Conservation (phyloP, 2,888 invertebrate species). For the Alviniconcha strummeri region DNA sequence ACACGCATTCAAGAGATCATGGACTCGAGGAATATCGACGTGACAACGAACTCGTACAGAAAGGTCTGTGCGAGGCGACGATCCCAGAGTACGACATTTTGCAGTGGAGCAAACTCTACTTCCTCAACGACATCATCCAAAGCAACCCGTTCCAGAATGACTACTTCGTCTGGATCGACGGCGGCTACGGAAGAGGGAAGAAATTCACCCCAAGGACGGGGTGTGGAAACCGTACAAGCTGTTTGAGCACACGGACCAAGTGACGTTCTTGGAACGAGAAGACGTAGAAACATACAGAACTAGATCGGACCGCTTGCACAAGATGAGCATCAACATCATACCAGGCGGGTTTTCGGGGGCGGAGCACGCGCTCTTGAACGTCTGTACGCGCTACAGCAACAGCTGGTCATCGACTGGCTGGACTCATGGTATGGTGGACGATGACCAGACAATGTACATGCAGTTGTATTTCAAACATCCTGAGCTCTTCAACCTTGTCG, state of each 20-base stretch:
- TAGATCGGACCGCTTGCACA: conserved; percentile 30
- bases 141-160: conserved; percentile 63
- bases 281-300: conserved; percentile 16
- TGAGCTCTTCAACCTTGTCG: conserved; percentile 33
- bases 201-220: conserved; percentile 43
- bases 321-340: conserved; percentile 39
- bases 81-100: conserved; percentile 69
- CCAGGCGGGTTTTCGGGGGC: conserved; percentile 69
- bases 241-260: conserved; percentile 36
- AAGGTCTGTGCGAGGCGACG: conserved; percentile 29
- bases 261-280: conserved; percentile 46
- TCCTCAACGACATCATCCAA: conserved; percentile 62
- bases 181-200: conserved; percentile 69
- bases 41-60: conserved; percentile 37
- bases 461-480: conserved; percentile 31
- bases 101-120: conserved; percentile 70
- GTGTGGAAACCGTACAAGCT: conserved; percentile 45
- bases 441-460: conserved; percentile 67
- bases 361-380: conserved; percentile 55
- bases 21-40: conserved; percentile 33
- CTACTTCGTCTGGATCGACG: conserved; percentile 70
- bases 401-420: conserved; percentile 64
- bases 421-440: conserved; percentile 66
- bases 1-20: conserved; percentile 34
- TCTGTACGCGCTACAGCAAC: conserved; percentile 59